These are phyloP conservation scores for Drosophila prolongata DNA, from an alignment of 2,888 invertebrate genomes.

Conservation along the genomic window DNA sequence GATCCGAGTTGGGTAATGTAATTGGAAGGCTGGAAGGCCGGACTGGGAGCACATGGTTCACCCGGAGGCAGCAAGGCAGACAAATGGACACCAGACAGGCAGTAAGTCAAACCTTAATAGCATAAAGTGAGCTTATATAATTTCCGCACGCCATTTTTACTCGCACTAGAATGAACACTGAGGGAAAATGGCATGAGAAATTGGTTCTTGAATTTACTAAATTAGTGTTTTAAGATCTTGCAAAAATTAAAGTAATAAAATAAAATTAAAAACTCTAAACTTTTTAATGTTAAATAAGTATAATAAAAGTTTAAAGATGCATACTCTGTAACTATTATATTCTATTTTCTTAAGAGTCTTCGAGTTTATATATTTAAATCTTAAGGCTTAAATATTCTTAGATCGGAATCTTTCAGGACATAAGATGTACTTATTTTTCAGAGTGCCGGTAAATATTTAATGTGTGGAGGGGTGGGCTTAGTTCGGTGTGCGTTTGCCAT, in stretches of 20 bases:
- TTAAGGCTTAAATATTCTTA: not conserved
- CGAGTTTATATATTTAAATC: not conserved
- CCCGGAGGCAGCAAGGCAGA: constrained; percentile 9
- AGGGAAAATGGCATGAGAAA: not conserved
- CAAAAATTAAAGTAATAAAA: too few species aligned
- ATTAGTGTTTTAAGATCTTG: too few species aligned
- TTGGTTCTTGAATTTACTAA: not conserved
- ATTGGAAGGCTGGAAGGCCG: constrained; percentile 40
- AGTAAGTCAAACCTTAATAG: constrained; percentile 61
- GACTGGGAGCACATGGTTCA: constrained; percentile 11
- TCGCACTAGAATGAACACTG: constrained; percentile 35
- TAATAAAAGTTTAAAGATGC: too few species aligned
- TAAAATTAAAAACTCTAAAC: too few species aligned
- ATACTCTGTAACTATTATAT: too few species aligned
- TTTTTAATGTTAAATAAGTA: too few species aligned
- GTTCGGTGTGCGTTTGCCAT: constrained; percentile 34
- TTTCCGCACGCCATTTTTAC: constrained; percentile 61
- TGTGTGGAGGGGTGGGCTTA: constrained; percentile 3
- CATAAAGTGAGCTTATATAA: constrained; percentile 67
- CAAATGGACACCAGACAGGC: constrained; percentile 35
- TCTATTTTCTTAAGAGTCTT: too few species aligned
- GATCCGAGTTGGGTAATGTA: constrained; percentile 32
- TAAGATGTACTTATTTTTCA: not conserved
- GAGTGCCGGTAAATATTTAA: constrained; percentile 14
- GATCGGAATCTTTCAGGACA: not conserved